Conservation (phyloP, 1,140 invertebrate genomes). For the Meteorus sp. region DNA sequence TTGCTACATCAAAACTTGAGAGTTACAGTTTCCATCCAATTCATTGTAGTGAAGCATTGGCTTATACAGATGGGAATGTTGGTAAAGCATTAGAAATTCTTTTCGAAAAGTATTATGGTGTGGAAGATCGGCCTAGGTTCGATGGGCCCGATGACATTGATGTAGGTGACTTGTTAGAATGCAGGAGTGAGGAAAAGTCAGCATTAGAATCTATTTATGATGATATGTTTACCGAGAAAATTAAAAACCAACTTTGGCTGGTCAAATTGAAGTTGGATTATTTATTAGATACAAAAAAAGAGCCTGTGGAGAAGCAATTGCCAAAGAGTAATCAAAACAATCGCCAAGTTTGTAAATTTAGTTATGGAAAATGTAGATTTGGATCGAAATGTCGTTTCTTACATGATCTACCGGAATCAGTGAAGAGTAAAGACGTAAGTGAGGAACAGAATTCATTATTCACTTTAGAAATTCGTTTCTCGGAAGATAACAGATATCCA, state of each 20-base stretch:
- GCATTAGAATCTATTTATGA: constrained; percentile 76
- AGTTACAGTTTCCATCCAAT: constrained; percentile 69
- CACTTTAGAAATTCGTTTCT: constrained; percentile 74
- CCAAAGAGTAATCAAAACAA: constrained; percentile 42
- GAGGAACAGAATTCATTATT: constrained; percentile 52
- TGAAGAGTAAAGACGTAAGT: constrained; percentile 41
- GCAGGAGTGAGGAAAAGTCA: constrained; percentile 69
- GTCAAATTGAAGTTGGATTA: constrained; percentile 69
- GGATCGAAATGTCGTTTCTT: constrained; percentile 72
- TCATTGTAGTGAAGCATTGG: constrained; percentile 74
- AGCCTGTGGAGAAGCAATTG: constrained; percentile 55
- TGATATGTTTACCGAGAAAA: constrained; percentile 66
- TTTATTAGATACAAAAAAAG: constrained; percentile 64
- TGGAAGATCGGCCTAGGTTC: constrained; percentile 46
- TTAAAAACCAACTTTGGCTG: constrained; percentile 67
- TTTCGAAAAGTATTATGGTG: constrained; percentile 69
- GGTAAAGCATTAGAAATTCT: constrained; percentile 70
- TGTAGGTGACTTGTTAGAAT: constrained; percentile 63
- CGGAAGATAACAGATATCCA: constrained; percentile 68
- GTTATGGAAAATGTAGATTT: constrained; percentile 70
- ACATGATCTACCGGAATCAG: constrained; percentile 62
- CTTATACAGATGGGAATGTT: constrained; percentile 64
- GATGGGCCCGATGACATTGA: constrained; percentile 47
- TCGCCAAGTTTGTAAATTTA: constrained; percentile 65
- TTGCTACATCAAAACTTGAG: constrained; percentile 71